phyloP scores from a whole-genome alignment of 2,888 invertebrate species.

The Drosophila mayaguana region DNA sequence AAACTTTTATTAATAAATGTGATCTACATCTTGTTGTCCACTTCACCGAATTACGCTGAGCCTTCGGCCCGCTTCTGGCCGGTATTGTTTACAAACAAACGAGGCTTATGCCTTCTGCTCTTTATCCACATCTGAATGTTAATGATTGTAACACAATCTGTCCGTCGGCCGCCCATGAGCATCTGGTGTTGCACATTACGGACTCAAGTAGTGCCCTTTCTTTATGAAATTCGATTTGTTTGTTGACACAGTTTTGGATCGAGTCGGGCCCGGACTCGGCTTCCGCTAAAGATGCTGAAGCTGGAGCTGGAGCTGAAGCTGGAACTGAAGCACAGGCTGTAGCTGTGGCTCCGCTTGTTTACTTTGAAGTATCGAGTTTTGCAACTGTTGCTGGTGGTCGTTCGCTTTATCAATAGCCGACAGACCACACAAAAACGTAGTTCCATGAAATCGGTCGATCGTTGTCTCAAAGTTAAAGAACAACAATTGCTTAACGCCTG shows the following conservation, averaged over 20 bases:
- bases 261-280: conserved; percentile 24
- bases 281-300: conserved; percentile 14
- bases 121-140: conserved; percentile 27
- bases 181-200: conserved; percentile 30
- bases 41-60: conserved; percentile 71
- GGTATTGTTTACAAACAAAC: conserved; percentile 35
- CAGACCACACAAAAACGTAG: conserved; percentile 64
- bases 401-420: conserved; percentile 63
- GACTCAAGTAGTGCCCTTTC: conserved; percentile 46
- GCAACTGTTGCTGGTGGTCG: conserved; percentile 66
- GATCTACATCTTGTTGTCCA: conserved; percentile 9
- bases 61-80: neutral
- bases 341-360: conserved; percentile 50
- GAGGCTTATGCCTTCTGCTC: conserved; percentile 18
- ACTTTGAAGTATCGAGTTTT: conserved; percentile 50
- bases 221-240: conserved; percentile 48
- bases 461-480: neutral
- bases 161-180: conserved; percentile 19
- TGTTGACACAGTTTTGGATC: conserved; percentile 59
- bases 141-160: conserved; percentile 55
- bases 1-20: conserved; percentile 30
- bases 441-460: conserved; percentile 28
- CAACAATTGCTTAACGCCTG: neutral
- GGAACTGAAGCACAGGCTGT: conserved; percentile 1
- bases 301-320: neutral